phyloP scores from a whole-genome alignment of 1,140 invertebrate genomes.

The Drosophila gunungcola region DNA sequence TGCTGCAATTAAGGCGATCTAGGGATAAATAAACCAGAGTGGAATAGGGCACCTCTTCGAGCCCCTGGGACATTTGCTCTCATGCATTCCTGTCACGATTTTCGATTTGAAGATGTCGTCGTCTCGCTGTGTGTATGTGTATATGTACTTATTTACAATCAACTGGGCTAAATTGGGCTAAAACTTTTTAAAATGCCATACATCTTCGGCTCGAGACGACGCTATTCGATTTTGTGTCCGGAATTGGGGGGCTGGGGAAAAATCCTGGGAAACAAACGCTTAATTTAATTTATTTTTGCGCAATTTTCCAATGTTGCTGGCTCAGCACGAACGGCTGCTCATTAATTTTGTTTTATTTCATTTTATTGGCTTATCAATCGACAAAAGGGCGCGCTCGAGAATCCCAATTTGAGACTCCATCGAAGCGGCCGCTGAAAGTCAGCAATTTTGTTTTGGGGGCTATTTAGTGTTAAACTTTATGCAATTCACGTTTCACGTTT shows the following conservation, averaged over 20 bases:
- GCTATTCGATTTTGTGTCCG: constrained; percentile 27
- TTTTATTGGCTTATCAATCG: constrained; percentile 73
- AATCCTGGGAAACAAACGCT: constrained; percentile 79
- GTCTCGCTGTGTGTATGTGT: constrained; percentile 20
- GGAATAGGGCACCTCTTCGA: constrained; percentile 2
- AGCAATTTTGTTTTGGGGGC: constrained; percentile 55
- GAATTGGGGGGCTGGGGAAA: not conserved
- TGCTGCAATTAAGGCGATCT: constrained; percentile 71
- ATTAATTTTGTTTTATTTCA: constrained; percentile 83
- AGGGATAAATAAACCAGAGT: constrained; percentile 54
- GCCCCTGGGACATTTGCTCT: constrained; percentile 32
- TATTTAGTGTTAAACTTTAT: constrained; percentile 73
- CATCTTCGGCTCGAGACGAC: constrained; percentile 36
- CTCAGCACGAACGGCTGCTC: constrained; percentile 67
- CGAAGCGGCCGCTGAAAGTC: constrained; percentile 37
- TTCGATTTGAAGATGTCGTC: constrained; percentile 70
- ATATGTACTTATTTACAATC: constrained; percentile 72
- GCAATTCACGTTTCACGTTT: constrained; percentile 72
- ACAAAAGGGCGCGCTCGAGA: constrained; percentile 46
- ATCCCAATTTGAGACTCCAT: constrained; percentile 42
- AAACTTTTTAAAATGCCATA: constrained; percentile 74
- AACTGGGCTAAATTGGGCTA: constrained; percentile 69
- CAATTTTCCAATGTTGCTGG: constrained; percentile 48
- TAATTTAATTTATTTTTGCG: constrained; percentile 81
- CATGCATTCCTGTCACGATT: constrained; percentile 76